These are phyloP conservation scores for Arenaria interpres DNA, from an alignment of 2,113 vertebrate genomes.

Conservation along the genomic window DNA sequence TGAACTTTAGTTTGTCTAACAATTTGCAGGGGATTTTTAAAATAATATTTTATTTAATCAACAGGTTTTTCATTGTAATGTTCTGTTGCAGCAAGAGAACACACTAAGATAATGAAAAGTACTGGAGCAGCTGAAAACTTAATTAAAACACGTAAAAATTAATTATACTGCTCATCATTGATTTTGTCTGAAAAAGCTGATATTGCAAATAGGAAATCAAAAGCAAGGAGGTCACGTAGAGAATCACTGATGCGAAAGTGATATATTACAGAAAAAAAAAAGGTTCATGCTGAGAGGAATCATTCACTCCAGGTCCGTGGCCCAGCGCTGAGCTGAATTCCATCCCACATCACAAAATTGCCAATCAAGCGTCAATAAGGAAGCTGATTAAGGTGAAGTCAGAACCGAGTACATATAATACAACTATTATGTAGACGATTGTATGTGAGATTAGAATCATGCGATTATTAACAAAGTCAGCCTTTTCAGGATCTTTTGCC, in stretches of 20 bases:
- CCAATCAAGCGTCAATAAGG: constrained; percentile 9
- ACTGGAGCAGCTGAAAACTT: constrained; percentile 47
- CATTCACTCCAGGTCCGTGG: not conserved
- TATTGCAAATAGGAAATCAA: constrained; percentile 59
- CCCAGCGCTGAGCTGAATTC: not conserved
- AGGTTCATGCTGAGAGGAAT: not conserved
- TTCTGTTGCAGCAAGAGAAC: not conserved
- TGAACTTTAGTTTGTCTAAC: constrained; percentile 42
- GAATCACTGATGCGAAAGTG: not conserved
- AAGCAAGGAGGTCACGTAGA: constrained; percentile 40
- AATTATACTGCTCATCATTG: constrained; percentile 41
- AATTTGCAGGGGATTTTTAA: constrained; percentile 2
- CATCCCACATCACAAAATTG: not conserved
- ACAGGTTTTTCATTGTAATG: constrained; percentile 13
- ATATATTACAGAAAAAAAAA: not conserved
- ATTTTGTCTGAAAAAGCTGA: constrained; percentile 59
- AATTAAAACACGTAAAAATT: constrained; percentile 68
- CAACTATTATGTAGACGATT: not conserved
- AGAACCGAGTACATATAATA: not conserved
- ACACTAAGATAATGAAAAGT: constrained; percentile 35
- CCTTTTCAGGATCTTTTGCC: not conserved
- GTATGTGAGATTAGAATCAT: not conserved
- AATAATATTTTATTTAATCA: constrained; percentile 31
- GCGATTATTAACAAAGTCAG: not conserved
- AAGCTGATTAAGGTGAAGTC: constrained; percentile 3